Conservation (phyloP, 2,888 invertebrate genomes). For the Eupithecia subfuscata region DNA sequence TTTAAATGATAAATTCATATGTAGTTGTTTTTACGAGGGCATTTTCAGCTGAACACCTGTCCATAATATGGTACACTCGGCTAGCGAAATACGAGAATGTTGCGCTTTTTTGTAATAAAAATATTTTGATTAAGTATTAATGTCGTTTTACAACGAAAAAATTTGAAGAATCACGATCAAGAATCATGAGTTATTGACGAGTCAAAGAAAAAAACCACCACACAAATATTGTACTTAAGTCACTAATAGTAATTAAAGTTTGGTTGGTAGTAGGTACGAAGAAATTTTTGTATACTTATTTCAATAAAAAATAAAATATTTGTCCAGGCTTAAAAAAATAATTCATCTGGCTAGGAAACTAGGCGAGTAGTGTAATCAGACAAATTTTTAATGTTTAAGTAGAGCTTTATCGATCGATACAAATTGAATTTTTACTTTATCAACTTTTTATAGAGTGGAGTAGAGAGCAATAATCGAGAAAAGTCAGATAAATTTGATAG, state of each 20-base stretch:
- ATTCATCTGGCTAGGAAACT: not conserved
- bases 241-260: not conserved
- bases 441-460: no score
- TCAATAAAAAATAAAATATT: no score
- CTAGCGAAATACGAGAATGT: constrained; percentile 19
- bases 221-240: not conserved
- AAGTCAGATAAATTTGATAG: no score
- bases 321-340: no score
- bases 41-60: constrained; percentile 69
- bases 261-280: not conserved
- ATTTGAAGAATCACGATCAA: not conserved
- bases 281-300: no score
- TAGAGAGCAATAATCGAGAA: no score
- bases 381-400: not conserved
- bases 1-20: constrained; percentile 75
- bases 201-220: not conserved
- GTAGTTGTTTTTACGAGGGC: constrained; percentile 75
- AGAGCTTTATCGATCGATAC: no score
- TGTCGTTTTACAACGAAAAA: not conserved
- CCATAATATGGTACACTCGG: constrained; percentile 52
- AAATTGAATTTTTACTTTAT: no score
- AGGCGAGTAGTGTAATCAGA: not conserved
- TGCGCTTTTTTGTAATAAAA: constrained; percentile 6
- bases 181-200: not conserved
- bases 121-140: not conserved